Evolutionary conservation across 2,113 vertebrate species (phyloP), one percentile per base, ranked within the genome.

Genomic region (Felis chaus): DNA sequence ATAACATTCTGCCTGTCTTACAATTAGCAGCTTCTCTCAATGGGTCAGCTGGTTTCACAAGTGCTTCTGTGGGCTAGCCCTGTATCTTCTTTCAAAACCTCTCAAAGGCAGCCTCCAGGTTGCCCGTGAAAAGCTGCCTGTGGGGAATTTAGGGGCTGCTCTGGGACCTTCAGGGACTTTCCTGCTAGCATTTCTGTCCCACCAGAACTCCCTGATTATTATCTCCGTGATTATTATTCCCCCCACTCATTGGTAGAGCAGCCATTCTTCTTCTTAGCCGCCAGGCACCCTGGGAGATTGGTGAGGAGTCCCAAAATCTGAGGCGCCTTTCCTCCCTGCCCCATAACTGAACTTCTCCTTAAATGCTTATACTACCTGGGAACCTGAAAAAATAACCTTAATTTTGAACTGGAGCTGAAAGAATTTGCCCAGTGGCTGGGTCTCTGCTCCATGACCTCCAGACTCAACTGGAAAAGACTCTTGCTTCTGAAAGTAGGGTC

Each of bases 1-100:
- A 96, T 96, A 92, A 69, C 90, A 80, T 45, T 57, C 68, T 82
- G 71, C 73, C 31, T 92, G 41, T 69, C 12, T 68, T 84, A 86
- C 94, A 92, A 76, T 95, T 57, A 95, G 74, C 87, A 69, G 55
- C 74, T 84, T 89, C 93, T 93, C 74, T 95, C 82, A 86, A 21
- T 45, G 74, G 83, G 89, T 78, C 45, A 73, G 36, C 69, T 84
- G 65, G 11, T 73, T 90, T 80, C 53, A 83, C 39, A 31, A 87
- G 74, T 50, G 82, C 55, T 79, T 25, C 13, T 48, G 19, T 39
- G 4, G 74, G 55, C 33, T 91, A 82, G 76, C 66, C 27, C 13
- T 19, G 71, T 27, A 57, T 91, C 89, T 95, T 71, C 71, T 95
- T 94, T 68, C 95, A 73, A 79, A 78, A 88, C 66, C 53, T 95